Base-by-base conservation (phyloP, 1,140 invertebrate species). In the Drosophila tsacasi region DNA sequence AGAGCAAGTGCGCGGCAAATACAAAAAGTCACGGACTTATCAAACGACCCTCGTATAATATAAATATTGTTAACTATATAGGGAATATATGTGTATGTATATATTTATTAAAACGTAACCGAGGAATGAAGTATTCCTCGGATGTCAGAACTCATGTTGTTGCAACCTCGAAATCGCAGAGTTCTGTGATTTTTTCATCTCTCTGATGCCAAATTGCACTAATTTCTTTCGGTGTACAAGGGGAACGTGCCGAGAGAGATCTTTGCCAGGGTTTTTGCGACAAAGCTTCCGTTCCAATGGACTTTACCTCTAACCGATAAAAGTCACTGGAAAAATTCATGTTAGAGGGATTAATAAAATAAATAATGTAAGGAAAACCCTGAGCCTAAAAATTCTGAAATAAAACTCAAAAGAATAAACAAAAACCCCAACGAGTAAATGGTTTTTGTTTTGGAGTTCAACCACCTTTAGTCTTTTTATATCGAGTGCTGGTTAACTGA, bases 231-330 rank as follows among this genome's bases (percentile, higher is more conserved):
- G 4, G 54, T 57, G 37, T 23, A 4, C 15, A 10, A 55, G 35
- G 46, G 27, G 63, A 68, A 68, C 66, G 66, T 68, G 66, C 63
- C 63, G 46, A 25, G 37, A 25, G 66, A 68, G 64, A 68, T 68
- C 46, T 68, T 68, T 30, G n/a, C 35, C 35, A 57, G 54, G 44
- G 57, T 19, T 40, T 40, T 32, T 23, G 25, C 13, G 12, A 32
- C 37, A n/a, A 40, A 27, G 62, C 65, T 68, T 68, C 65, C 65
- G 65, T 68, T 67, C 32, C 12, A 39, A 32, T 57, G 17, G 40
- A 25, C 7, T 64, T 37, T 10, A 58, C 49, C 49, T 27, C 35
- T 30, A 55, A 52, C 27, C 12, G 9, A 0, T 6, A 10, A 19
- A 32, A 23, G 25, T n/a, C 44, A 47, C 23, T 37, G 23, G 13